Evolutionary conservation across 2,113 vertebrate species (phyloP).

Genomic region (Mobula birostris): DNA sequence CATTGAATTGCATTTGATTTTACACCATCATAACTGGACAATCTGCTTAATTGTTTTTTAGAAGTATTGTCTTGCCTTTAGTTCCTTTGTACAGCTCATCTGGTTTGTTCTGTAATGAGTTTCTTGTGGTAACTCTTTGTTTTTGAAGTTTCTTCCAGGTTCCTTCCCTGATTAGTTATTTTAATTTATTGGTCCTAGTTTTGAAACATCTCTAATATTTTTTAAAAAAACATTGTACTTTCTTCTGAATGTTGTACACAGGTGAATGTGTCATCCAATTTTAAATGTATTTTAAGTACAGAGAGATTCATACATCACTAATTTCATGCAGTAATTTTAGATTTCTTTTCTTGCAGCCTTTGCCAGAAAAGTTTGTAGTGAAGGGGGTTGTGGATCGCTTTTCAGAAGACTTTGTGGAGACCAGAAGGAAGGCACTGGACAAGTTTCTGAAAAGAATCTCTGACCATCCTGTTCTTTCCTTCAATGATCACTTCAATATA

Average conservation of each 20-base stretch:
- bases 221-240: too few relatives aligned
- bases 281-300: not conserved
- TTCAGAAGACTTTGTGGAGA: conserved; percentile 96
- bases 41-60: not conserved
- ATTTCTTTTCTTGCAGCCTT: conserved; percentile 59
- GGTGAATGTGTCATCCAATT: not conserved
- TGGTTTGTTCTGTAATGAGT: not conserved
- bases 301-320: not conserved
- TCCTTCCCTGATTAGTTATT: not conserved
- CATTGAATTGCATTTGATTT: not conserved
- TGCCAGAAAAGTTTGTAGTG: conserved; percentile 97
- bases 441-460: conserved; percentile 93
- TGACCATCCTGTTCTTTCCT: conserved; percentile 92
- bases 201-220: not conserved
- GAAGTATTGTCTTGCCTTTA: not conserved
- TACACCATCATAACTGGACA: not conserved
- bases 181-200: not conserved
- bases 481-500: conserved; percentile 82
- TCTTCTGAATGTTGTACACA: too few relatives aligned
- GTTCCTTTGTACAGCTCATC: not conserved
- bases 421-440: conserved; percentile 87
- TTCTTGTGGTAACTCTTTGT: not conserved
- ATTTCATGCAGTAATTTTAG: not conserved
- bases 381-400: conserved; percentile 97
- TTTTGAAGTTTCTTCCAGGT: too few relatives aligned